Conservation (phyloP, 2,113 vertebrate species). For the Silurus glanis region DNA sequence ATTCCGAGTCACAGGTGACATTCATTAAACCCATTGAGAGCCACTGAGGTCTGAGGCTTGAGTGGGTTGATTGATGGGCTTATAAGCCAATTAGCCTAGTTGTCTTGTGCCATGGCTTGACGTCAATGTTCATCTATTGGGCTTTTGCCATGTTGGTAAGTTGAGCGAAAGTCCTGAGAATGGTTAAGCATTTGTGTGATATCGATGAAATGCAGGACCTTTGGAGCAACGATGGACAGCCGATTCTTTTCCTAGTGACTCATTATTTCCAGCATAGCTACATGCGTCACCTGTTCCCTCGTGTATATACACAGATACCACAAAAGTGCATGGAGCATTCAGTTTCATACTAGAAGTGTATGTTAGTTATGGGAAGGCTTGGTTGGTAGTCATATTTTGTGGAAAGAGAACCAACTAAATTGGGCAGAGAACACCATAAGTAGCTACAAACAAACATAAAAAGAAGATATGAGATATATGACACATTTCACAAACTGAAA, state of each 20-base stretch:
- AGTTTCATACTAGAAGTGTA: not conserved
- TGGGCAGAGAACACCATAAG: not conserved
- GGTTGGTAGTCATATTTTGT: not conserved
- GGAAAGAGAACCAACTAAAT: not conserved
- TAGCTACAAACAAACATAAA: not conserved
- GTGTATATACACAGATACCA: not conserved
- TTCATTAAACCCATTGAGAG: conserved; percentile 6
- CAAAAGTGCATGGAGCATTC: not conserved
- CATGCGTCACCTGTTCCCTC: no score
- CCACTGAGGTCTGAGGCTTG: not conserved
- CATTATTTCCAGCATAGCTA: not conserved
- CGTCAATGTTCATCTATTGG: not conserved
- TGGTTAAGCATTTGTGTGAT: not conserved
- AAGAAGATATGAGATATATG: no score
- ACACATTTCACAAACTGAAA: not conserved
- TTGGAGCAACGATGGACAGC: not conserved
- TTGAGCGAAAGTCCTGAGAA: not conserved
- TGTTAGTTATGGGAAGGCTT: not conserved
- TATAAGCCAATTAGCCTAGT: conserved; percentile 2
- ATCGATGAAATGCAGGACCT: not conserved
- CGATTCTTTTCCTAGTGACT: not conserved
- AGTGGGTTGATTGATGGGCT: conserved; percentile 16
- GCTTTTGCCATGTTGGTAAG: not conserved
- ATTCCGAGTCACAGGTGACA: not conserved
- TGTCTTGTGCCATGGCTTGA: not conserved